Conservation (phyloP, 2,797 vertebrate species). For the Dendrocincla tyrannina region DNA sequence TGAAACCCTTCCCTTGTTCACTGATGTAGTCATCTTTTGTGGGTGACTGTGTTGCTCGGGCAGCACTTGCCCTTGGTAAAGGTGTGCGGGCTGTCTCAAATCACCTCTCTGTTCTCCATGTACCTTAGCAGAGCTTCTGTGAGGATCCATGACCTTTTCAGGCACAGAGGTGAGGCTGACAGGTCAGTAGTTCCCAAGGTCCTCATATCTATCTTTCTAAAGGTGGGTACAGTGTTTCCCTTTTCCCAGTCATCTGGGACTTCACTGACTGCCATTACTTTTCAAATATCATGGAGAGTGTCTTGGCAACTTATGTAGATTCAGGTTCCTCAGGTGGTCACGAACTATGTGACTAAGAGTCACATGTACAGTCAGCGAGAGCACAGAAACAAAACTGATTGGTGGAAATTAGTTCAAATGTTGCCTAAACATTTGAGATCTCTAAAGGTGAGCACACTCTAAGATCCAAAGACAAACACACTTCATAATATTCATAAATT, state of each 20-base stretch:
- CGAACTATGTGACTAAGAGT: neutral
- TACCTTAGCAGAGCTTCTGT: neutral
- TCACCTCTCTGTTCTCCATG: too few relatives aligned
- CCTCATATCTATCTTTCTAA: too few relatives aligned
- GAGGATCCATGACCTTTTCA: neutral
- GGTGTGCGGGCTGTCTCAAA: too few relatives aligned
- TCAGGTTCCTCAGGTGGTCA: neutral
- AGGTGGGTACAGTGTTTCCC: neutral
- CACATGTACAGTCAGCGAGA: neutral
- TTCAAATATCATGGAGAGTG: too few relatives aligned
- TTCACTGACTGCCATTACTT: neutral
- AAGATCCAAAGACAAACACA: neutral
- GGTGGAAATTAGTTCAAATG: neutral
- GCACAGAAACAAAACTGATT: neutral
- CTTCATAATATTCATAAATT: neutral
- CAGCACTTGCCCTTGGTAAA: neutral
- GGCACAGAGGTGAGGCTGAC: neutral
- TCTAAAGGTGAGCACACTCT: neutral
- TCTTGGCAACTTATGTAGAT: neutral
- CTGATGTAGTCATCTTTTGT: too few relatives aligned
- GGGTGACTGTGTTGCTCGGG: too few relatives aligned
- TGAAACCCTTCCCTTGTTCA: rapidly evolving
- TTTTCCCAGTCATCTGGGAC: neutral
- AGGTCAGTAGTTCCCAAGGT: neutral
- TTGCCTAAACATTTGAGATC: neutral